These are phyloP conservation scores for Eulemur macaco DNA, from an alignment of 2,113 vertebrate genomes.

Conservation along the genomic window DNA sequence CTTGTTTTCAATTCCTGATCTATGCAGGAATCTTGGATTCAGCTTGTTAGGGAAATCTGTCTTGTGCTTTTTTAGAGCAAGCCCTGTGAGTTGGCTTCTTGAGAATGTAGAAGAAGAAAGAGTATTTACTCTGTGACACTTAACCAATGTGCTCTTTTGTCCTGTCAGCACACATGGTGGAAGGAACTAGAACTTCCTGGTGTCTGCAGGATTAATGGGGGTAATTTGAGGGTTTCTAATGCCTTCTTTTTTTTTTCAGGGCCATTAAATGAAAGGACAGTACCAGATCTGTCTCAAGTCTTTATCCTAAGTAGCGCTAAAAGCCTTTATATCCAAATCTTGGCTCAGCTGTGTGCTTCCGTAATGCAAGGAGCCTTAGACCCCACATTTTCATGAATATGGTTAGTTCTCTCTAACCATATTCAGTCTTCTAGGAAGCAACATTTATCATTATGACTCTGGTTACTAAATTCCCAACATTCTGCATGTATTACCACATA, in stretches of 20 bases:
- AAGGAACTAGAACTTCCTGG: conserved; percentile 14
- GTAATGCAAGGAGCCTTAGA: not conserved
- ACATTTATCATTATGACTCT: conserved; percentile 14
- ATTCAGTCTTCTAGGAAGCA: conserved; percentile 41
- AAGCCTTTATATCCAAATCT: not conserved
- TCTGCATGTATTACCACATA: not conserved
- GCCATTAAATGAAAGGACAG: not conserved
- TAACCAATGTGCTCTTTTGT: not conserved
- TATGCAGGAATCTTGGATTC: not conserved
- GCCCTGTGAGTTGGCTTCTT: not conserved
- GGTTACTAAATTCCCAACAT: conserved; percentile 54
- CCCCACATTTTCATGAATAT: not conserved
- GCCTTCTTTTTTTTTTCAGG: not conserved
- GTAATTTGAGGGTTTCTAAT: not conserved
- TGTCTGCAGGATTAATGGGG: not conserved
- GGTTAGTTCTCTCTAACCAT: not conserved
- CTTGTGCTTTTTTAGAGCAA: not conserved
- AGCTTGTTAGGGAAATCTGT: not conserved
- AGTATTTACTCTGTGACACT: not conserved
- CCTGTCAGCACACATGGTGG: not conserved
- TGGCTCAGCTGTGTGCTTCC: not conserved
- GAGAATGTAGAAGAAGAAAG: not conserved
- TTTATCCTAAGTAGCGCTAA: not conserved
- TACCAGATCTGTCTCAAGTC: not conserved
- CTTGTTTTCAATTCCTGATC: not conserved